Evolutionary conservation across 1,140 invertebrate species (phyloP).

Genomic region (Coenobita brevimanus): DNA sequence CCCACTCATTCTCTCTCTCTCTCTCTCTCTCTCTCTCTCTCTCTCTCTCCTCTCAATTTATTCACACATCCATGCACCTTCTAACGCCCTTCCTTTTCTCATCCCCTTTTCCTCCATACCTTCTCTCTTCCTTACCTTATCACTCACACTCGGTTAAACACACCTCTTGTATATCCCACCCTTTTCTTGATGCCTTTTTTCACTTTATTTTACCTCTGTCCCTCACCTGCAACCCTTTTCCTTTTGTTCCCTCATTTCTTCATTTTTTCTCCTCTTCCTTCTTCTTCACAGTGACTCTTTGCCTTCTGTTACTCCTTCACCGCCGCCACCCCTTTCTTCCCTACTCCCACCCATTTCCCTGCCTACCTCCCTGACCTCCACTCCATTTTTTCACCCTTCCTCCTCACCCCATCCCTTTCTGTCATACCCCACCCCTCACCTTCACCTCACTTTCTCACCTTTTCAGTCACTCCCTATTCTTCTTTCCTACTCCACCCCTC

Average conservation of each 20-base stretch:
- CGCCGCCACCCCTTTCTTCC: background rate
- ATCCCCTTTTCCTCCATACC: background rate
- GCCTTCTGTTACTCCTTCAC: background rate
- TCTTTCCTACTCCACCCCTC: too few species aligned
- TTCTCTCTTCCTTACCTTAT: too few species aligned
- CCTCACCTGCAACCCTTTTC: too few species aligned
- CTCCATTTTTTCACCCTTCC: too few species aligned
- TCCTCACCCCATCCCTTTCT: background rate
- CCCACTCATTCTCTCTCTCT: slow-evolving; percentile 17
- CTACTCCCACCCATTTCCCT: too few species aligned
- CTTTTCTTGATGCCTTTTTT: background rate
- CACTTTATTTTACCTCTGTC: background rate
- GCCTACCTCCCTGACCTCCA: too few species aligned
- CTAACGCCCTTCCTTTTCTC: background rate
- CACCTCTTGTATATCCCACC: background rate
- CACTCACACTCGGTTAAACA: too few species aligned
- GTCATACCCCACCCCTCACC: background rate
- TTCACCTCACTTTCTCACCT: too few species aligned
- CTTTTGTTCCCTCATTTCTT: background rate
- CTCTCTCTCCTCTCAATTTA: background rate
- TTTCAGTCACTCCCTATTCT: too few species aligned
- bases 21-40: background rate
- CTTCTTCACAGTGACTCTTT: background rate
- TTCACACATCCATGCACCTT: background rate
- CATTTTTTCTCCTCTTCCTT: background rate